Percentiles rank a stretch among this genome's conserved stretches.
Evolutionary conservation across 2,888 invertebrate genomes (phyloP).

Genomic region (Drosophila pseudotalamancana): DNA sequence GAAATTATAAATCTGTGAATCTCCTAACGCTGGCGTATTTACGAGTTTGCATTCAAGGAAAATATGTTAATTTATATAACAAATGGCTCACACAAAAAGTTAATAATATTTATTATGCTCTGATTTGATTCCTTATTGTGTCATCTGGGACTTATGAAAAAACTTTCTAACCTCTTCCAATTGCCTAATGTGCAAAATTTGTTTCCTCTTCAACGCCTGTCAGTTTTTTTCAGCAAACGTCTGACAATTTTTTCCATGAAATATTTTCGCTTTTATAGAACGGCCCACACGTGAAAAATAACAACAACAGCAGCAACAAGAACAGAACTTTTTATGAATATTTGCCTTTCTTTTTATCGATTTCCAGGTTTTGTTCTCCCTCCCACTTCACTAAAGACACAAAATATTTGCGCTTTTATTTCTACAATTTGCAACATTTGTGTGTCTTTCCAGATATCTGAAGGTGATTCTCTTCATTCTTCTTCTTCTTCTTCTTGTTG

Average conservation of each 20-base stretch:
- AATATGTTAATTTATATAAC: not conserved
- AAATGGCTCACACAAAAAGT: slow-evolving; percentile 16
- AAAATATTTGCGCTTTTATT: slow-evolving; percentile 49
- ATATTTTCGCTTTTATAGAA: slow-evolving; percentile 14
- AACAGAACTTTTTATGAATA: slow-evolving; percentile 37
- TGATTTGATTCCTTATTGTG: slow-evolving; percentile 33
- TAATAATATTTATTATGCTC: slow-evolving; percentile 38
- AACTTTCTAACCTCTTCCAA: not conserved
- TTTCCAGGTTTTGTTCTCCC: slow-evolving; percentile 23
- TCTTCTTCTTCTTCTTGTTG: slow-evolving; percentile 11
- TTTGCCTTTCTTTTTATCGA: slow-evolving; percentile 49
- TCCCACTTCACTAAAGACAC: slow-evolving; percentile 5
- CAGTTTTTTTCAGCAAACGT: slow-evolving; percentile 45
- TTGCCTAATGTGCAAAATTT: slow-evolving; percentile 21
- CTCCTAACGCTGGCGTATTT: too few relatives aligned
- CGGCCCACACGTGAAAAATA: slow-evolving; percentile 17
- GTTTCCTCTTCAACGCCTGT: not conserved
- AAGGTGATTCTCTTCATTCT: slow-evolving; percentile 26
- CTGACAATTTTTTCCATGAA: slow-evolving; percentile 49
- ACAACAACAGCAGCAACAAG: not conserved
- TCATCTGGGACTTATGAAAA: slow-evolving; percentile 43
- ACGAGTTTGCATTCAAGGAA: too few relatives aligned
- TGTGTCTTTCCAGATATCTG: slow-evolving; percentile 16
- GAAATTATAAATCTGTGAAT: not conserved
- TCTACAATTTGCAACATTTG: slow-evolving; percentile 33